phyloP scores from a whole-genome alignment of 1,140 invertebrate genomes.

The Cotesia typhae region DNA sequence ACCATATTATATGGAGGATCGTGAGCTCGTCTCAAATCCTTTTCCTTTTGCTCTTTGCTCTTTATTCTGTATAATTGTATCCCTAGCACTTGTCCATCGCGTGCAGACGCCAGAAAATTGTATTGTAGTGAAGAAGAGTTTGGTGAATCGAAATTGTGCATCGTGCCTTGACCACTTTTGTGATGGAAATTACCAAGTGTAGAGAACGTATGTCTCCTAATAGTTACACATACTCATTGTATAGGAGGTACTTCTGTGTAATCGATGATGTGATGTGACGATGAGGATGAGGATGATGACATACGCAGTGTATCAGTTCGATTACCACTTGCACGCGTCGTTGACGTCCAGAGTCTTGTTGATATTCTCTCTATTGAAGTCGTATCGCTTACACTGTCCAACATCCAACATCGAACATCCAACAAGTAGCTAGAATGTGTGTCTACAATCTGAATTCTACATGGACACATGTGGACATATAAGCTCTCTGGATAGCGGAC shows the following conservation, averaged over 20 bases:
- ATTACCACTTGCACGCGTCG: constrained; percentile 14
- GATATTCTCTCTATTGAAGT: not conserved
- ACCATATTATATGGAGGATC: constrained; percentile 30
- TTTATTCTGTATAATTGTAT: too few relatives aligned
- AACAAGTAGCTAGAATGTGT: too few relatives aligned
- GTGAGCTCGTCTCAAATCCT: constrained; percentile 8
- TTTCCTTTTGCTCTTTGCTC: constrained; percentile 4
- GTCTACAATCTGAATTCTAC: not conserved
- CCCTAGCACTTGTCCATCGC: too few relatives aligned
- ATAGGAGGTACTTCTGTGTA: not conserved
- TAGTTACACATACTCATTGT: too few relatives aligned
- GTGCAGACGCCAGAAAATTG: too few relatives aligned
- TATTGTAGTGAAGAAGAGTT: too few relatives aligned
- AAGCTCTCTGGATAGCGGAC: not conserved
- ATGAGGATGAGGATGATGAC: not conserved
- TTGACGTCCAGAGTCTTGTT: constrained; percentile 9
- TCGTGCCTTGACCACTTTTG: not conserved
- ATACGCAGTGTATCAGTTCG: constrained; percentile 1
- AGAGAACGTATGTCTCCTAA: too few relatives aligned
- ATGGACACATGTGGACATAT: not conserved
- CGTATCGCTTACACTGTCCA: not conserved
- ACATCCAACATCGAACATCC: too few relatives aligned
- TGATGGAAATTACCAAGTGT: not conserved
- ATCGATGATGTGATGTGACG: not conserved
- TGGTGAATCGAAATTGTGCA: too few relatives aligned